Evolutionary conservation across 1,140 invertebrate genomes (phyloP), one percentile per base, ranked within the genome.

Genomic region (Tyrophagus putrescentiae): DNA sequence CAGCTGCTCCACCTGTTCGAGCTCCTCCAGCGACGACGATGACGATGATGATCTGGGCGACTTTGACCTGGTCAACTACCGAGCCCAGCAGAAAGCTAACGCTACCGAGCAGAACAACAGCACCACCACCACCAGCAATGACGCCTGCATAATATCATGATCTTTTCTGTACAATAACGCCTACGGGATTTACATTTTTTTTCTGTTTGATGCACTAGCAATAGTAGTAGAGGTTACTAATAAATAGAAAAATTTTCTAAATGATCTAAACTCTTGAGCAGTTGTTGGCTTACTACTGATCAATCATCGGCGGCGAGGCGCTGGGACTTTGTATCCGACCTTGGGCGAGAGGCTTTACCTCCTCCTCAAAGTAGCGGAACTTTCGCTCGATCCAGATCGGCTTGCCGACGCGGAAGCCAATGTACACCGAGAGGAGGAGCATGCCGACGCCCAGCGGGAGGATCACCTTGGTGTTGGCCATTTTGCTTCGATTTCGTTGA

Each of bases 1-100:
- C 13, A 25, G 21, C 21, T 61, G 60, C 57, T 56, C 50, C n/a
- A 56, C 60, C 36, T 61, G 60, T 57, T 61, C 60, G 25, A 45
- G 28, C 7, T 28, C 23, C 11, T 61, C 60, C 6, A 41, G 11
- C 18, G 27, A 33, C 34, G 31, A 36, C 1, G 60, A 61, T 33
- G 53, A 57, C 6, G 52, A 61, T 44, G 56, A 48, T 53, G 45
- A 53, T 36, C 44, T 48, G 53, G 45, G 50, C 64, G 23, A 41
- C 9, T 42, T 59, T 45, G 39, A 59, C 9, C 1, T 27, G 25
- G 11, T 31, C 39, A 13, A 27, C 21, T 27, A 32, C 2, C 27
- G n/a, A 16, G 25, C n/a, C 27, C 11, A 54, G 18, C 23, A 9
- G n/a, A 32, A 54, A 27, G 28, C 39, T 54, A 9, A 52, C 23